Percentiles rank a stretch among this genome's conserved stretches.
phyloP scores from a whole-genome alignment of 1,140 invertebrate genomes.

The Rhynchophorus ferrugineus region DNA sequence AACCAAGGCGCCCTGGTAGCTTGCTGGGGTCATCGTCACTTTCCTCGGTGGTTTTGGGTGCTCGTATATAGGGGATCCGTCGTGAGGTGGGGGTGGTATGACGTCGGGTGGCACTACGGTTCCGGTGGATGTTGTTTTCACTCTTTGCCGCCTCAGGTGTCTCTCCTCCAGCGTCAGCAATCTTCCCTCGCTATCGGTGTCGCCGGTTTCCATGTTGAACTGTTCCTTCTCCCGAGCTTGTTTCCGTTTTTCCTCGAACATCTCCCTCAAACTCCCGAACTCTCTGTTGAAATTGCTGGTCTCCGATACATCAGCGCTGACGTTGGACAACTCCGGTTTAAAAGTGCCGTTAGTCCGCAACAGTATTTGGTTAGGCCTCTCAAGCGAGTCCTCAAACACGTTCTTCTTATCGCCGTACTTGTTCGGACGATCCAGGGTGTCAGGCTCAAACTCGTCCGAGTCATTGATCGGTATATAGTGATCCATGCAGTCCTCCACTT shows the following conservation, averaged over 20 bases:
- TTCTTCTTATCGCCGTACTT: slow-evolving; percentile 35
- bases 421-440: slow-evolving; percentile 71
- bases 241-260: slow-evolving; percentile 55
- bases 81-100: slow-evolving; percentile 50
- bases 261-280: slow-evolving; percentile 62
- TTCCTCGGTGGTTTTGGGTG: slow-evolving; percentile 49
- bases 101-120: slow-evolving; percentile 54
- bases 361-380: slow-evolving; percentile 49
- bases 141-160: slow-evolving; percentile 60
- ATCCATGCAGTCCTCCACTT: slow-evolving; percentile 64
- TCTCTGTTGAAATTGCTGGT: slow-evolving; percentile 39
- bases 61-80: slow-evolving; percentile 50
- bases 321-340: slow-evolving; percentile 40
- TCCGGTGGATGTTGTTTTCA: slow-evolving; percentile 42
- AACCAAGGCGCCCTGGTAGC: slow-evolving; percentile 21
- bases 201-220: slow-evolving; percentile 30
- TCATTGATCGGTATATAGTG: slow-evolving; percentile 62
- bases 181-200: slow-evolving; percentile 40
- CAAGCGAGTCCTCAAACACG: slow-evolving; percentile 49
- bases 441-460: slow-evolving; percentile 72
- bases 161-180: slow-evolving; percentile 55
- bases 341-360: slow-evolving; percentile 55
- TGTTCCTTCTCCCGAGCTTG: slow-evolving; percentile 31
- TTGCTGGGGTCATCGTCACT: slow-evolving; percentile 38
- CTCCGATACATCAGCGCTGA: slow-evolving; percentile 5